A percentile compares a stretch with the other conserved stretches of the same genome.
phyloP scores from a whole-genome alignment of 2,888 invertebrate genomes.

The Meteorus cinctellus region DNA sequence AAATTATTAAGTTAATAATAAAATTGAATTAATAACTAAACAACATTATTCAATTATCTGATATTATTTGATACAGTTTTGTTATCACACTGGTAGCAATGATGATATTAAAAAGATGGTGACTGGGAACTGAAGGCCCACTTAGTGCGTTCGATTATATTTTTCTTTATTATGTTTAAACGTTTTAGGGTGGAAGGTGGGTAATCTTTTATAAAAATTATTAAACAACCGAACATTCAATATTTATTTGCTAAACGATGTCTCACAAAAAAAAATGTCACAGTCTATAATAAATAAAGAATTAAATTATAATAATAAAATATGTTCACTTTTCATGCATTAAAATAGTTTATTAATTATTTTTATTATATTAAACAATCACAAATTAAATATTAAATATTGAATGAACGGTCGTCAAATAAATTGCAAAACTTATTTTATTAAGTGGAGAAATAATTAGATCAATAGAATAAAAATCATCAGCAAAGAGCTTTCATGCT shows the following conservation, averaged over 20 bases:
- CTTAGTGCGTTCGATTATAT: conserved; percentile 66
- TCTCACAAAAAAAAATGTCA: not conserved
- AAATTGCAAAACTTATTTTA: not conserved
- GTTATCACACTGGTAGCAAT: not conserved
- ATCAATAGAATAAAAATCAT: not conserved
- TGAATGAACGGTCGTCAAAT: not conserved
- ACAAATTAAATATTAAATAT: not conserved
- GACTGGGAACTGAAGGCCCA: conserved; percentile 69
- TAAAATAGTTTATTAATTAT: not conserved
- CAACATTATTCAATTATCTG: not conserved
- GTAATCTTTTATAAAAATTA: conserved; percentile 42
- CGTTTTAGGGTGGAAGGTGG: conserved; percentile 63
- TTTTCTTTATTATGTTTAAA: conserved; percentile 37
- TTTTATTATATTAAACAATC: conserved; percentile 5
- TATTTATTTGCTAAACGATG: not conserved
- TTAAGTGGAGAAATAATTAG: not conserved
- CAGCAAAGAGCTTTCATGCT: not conserved
- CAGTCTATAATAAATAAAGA: not conserved
- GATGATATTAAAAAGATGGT: conserved; percentile 26
- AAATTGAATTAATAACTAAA: not conserved
- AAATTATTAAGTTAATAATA: not conserved
- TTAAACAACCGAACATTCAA: not conserved
- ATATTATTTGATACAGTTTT: not conserved
- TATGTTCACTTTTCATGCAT: not conserved
- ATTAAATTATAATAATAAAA: not conserved